phyloP scores from a whole-genome alignment of 92 coral and sea anemone genomes.

The Siderastrea siderea region DNA sequence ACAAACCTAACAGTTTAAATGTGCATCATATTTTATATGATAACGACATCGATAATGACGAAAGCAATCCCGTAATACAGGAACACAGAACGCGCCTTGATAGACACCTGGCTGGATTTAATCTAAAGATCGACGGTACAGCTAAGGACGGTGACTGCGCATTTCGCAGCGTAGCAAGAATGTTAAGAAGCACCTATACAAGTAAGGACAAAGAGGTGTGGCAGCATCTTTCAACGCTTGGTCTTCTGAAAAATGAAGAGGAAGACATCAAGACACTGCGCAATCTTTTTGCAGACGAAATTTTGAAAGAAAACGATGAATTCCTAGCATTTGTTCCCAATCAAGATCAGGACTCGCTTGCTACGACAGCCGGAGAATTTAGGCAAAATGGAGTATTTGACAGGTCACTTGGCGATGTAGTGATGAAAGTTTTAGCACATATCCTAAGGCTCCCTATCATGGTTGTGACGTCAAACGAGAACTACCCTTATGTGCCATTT shows the following conservation, averaged over 20 bases:
- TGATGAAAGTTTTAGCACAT: conserved; percentile 28
- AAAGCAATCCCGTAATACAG: not conserved
- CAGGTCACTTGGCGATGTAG: conserved; percentile 43
- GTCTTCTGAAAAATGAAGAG: conserved; percentile 17
- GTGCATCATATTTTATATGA: conserved; percentile 1
- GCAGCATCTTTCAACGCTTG: conserved; percentile 11
- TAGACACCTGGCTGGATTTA: conserved; percentile 32
- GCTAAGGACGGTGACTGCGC: conserved; percentile 45
- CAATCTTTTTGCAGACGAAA: conserved; percentile 35
- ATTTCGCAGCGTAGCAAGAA: conserved; percentile 24
- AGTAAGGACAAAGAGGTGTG: not conserved
- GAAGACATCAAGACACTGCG: conserved; percentile 24
- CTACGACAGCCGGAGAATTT: conserved; percentile 14
- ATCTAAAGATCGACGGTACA: not conserved
- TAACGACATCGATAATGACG: not conserved
- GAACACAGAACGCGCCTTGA: conserved; percentile 1
- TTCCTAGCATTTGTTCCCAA: conserved; percentile 6
- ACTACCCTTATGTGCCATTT: not conserved
- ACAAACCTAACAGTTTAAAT: conserved; percentile 4
- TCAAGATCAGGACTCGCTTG: conserved; percentile 2
- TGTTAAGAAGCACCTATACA: conserved; percentile 14
- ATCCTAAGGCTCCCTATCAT: not conserved
- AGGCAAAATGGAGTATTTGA: conserved; percentile 25
- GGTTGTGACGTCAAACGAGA: not conserved
- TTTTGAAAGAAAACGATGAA: conserved; percentile 11